A percentile compares a stretch with the other conserved stretches of the same genome.
These are phyloP conservation scores for Anthrax anthrax DNA, from an alignment of 2,888 invertebrate species.

Conservation along the genomic window DNA sequence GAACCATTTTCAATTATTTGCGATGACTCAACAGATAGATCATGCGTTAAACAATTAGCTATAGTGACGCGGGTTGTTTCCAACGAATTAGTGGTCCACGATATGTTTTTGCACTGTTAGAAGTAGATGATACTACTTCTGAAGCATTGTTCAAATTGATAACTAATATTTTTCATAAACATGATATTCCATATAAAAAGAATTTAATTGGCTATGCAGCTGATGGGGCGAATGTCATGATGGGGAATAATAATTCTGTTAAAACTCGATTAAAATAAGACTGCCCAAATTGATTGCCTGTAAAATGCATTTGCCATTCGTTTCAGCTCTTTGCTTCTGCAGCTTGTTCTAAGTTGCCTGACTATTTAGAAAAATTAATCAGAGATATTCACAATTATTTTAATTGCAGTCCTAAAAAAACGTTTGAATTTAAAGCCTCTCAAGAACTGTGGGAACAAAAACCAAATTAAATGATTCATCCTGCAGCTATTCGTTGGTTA, in stretches of 20 bases:
- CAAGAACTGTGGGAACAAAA: not conserved
- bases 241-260: not conserved
- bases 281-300: not conserved
- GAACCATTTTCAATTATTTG: not conserved
- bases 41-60: not conserved
- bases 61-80: not conserved
- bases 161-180: not conserved
- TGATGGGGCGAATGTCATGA: not conserved
- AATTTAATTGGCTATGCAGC: not conserved
- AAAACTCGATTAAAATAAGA: not conserved
- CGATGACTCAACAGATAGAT: not conserved
- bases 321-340: not conserved
- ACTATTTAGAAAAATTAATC: not conserved
- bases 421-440: not conserved
- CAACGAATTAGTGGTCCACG: not conserved
- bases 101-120: not conserved
- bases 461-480: not conserved
- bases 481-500: not conserved
- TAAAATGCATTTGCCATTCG: not conserved
- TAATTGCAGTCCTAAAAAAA: not conserved
- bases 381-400: not conserved
- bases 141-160: not conserved
- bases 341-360: not conserved
- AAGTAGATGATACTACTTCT: not conserved
- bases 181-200: not conserved